Evolutionary conservation across 2,888 invertebrate species (phyloP), one percentile per base, ranked within the genome.

Genomic region (Zygothrica quintamaculata): DNA sequence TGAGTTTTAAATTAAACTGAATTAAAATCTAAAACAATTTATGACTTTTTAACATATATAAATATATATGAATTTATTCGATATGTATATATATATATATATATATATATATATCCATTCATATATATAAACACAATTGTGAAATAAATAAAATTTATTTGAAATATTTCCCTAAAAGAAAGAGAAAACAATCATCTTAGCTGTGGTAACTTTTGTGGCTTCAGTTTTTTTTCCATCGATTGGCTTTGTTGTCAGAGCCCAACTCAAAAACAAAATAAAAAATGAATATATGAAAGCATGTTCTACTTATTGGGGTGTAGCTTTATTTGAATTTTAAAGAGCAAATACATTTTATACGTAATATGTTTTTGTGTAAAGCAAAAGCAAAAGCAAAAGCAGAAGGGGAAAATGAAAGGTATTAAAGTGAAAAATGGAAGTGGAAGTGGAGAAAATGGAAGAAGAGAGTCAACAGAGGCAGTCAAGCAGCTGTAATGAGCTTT

Each of bases 401-500:
- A n/a, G n/a, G n/a, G n/a, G n/a, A n/a, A n/a, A n/a, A n/a, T n/a
- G n/a, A n/a, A n/a, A n/a, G n/a, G n/a, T n/a, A n/a, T n/a, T n/a
- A n/a, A n/a, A n/a, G n/a, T n/a, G n/a, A n/a, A n/a, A n/a, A n/a
- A n/a, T n/a, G n/a, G n/a, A n/a, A n/a, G n/a, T n/a, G n/a, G n/a
- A n/a, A n/a, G n/a, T n/a, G n/a, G n/a, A n/a, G 18, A 31, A 11
- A 11, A 22, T 40, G 16, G 16, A 8, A 37, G n/a, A 15, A 12
- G n/a, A 31, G 26, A 39, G 15, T 40, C 16, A 12, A 7, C 40
- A 8, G 29, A 8, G 29, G 39, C 66, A 66, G 44, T 48, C 56
- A 57, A 50, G 62, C 62, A 39, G 46, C 33, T 58, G 65, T 48
- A 65, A 66, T 56, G 43, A 47, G 64, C 64, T 84, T 75, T 78